Conservation (phyloP, 2,113 vertebrate species). For the Serilophus lunatus region DNA sequence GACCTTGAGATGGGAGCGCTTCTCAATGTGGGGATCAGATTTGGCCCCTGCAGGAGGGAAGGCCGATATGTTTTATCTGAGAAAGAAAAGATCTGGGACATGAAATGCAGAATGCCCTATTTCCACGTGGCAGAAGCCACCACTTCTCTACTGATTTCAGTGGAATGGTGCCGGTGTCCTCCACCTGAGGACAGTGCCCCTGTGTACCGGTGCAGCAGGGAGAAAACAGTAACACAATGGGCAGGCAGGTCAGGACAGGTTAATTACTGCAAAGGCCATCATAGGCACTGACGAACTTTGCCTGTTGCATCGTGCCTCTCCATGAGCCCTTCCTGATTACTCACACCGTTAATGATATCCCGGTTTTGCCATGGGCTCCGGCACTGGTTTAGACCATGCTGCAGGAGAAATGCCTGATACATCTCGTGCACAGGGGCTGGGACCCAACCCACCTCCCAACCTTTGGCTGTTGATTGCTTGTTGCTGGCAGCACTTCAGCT, state of each 20-base stretch:
- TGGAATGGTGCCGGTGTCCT: neutral
- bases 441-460: neutral
- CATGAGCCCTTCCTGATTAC: neutral
- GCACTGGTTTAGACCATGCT: rapidly evolving
- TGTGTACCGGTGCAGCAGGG: rapidly evolving
- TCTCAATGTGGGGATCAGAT: neutral
- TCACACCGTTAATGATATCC: rapidly evolving
- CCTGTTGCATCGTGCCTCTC: neutral
- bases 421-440: neutral
- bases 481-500: neutral
- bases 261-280: neutral
- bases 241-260: neutral
- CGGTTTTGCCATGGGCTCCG: rapidly evolving
- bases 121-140: neutral
- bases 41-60: neutral
- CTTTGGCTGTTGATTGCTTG: rapidly evolving
- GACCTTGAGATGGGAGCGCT: neutral
- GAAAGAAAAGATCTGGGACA: neutral
- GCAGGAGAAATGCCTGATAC: neutral
- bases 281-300: neutral
- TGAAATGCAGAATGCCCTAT: neutral
- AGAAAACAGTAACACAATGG: rapidly evolving
- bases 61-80: neutral
- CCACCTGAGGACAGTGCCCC: neutral
- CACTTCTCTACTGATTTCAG: neutral